Base-by-base conservation (phyloP, 2,797 vertebrate genomes). In the Yasuhikotakia modesta region DNA sequence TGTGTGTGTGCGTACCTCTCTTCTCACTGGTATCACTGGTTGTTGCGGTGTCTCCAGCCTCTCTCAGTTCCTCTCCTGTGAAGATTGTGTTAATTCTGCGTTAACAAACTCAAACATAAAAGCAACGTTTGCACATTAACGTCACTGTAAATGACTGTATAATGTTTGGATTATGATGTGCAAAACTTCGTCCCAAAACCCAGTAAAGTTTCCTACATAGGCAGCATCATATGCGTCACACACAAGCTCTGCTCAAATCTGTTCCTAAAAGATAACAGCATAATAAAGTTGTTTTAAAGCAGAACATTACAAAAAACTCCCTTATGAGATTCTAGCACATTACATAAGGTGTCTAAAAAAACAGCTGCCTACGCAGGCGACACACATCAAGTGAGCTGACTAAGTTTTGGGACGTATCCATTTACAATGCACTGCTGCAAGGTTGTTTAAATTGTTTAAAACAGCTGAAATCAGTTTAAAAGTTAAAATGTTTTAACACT, bases 11-110 rank as follows among this genome's bases (percentile, higher is more conserved):
- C 16, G 80, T 83, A 95, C 92, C 94, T 94, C 93, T 96, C 86
- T 92, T 96, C 17, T 96, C 94, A 76, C 91, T 93, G 2, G 83
- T 7, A 0, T 92, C 92, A 21, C 88, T 91, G n/a, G 79, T 88
- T 70, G 75, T 85, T 21, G 79, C 82, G 82, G 84, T 80, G 0
- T 88, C 87, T 53, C 74, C 85, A 0, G 58, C 50, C 22, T 88
- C 88, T 61, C 84, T 89, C 1, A 17, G 65, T 11, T 86, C 85
- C 1, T 90, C 91, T 75, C 89, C 92, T 93, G 82, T 60, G 77
- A 12, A 50, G 7, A 86, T 10, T 84, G 81, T 11, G 50, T 35
- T 5, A 32, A 27, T 67, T 3, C 30, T 58, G 17, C 17, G 50
- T 48, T 24, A 52, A 60, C 52, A 50, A 19, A 22, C 19, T 71